Conservation (phyloP, 2,888 invertebrate genomes). For the Dolomedes plantarius region DNA sequence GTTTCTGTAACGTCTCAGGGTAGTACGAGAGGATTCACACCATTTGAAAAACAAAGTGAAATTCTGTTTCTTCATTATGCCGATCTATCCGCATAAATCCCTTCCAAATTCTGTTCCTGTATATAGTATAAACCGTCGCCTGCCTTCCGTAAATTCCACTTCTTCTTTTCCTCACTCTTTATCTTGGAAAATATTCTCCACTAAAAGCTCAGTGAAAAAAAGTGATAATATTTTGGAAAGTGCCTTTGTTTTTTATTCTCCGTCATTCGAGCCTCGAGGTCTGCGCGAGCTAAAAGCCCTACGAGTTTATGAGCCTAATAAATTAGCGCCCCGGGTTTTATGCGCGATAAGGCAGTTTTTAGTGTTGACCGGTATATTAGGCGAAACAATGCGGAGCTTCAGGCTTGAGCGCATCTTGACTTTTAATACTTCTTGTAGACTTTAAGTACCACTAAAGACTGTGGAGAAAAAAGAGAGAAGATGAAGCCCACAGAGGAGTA, state of each 20-base stretch:
- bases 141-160: too few species aligned
- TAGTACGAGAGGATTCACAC: too few species aligned
- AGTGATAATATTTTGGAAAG: conserved; percentile 4
- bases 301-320: conserved; percentile 1
- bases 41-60: too few species aligned
- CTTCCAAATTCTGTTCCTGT: too few species aligned
- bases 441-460: background rate
- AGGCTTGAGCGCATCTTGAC: background rate
- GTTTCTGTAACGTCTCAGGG: too few species aligned
- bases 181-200: background rate
- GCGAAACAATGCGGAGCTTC: background rate
- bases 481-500: too few species aligned
- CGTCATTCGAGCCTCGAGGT: background rate
- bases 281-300: background rate
- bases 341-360: background rate
- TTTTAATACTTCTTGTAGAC: background rate
- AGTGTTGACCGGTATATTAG: conserved; percentile 9
- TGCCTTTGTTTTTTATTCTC: background rate
- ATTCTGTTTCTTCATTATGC: too few species aligned
- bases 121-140: too few species aligned
- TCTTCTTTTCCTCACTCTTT: too few species aligned
- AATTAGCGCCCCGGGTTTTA: conserved; percentile 9
- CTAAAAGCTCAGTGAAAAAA: conserved; percentile 1
- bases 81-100: too few species aligned
- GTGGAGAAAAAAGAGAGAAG: background rate